Conservation (phyloP, 2,113 vertebrate genomes). For the Sturnus vulgaris region DNA sequence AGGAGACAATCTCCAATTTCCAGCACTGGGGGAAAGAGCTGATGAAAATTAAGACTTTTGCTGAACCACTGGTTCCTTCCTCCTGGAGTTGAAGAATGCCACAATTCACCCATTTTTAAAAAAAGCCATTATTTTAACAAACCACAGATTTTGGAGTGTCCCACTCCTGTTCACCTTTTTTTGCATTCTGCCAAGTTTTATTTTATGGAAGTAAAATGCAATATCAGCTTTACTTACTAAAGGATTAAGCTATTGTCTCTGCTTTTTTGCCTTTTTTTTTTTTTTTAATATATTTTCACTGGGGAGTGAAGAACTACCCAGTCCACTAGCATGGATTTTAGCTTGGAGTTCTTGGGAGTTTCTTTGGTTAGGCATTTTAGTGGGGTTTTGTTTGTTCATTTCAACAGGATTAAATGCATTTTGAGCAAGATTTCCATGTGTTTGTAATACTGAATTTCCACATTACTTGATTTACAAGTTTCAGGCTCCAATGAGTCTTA, state of each 20-base stretch:
- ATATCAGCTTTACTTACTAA: not conserved
- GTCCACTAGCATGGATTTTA: not conserved
- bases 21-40: not conserved
- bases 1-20: not conserved
- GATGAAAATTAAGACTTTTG: not conserved
- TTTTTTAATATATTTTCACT: not conserved
- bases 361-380: not conserved
- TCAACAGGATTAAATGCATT: not conserved
- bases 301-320: not conserved
- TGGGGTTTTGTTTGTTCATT: not conserved
- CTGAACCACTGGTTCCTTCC: not conserved
- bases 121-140: not conserved
- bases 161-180: not conserved
- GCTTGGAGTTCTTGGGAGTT: rapidly evolving
- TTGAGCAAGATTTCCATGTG: not conserved
- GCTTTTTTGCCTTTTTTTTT: not conserved
- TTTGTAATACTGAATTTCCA: not conserved
- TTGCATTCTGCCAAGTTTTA: not conserved
- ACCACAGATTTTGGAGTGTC: not conserved
- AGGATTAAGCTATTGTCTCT: not conserved
- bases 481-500: not conserved
- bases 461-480: not conserved
- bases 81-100: rapidly evolving
- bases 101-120: not conserved
- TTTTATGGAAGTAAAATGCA: not conserved